Evolutionary conservation across 2,113 vertebrate genomes (phyloP).

Genomic region (Menidia beryllina): DNA sequence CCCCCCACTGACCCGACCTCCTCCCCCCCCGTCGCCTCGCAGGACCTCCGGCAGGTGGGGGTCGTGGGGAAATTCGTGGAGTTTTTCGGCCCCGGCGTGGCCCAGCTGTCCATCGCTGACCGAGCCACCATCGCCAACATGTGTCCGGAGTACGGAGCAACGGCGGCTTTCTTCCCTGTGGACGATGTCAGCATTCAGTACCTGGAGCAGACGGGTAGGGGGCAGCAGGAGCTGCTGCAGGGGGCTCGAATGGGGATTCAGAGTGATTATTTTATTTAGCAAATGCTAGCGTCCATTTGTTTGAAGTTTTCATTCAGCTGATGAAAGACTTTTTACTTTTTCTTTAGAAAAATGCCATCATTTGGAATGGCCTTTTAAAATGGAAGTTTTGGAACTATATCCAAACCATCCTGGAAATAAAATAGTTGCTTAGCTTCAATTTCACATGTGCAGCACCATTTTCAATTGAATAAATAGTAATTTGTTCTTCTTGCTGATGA

Average conservation of each 20-base stretch:
- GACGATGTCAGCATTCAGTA: constrained; percentile 92
- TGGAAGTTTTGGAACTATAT: too few relatives aligned
- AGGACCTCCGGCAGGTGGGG: constrained; percentile 96
- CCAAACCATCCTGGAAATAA: too few relatives aligned
- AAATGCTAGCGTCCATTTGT: too few relatives aligned
- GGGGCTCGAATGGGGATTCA: too few relatives aligned
- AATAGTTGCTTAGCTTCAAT: too few relatives aligned
- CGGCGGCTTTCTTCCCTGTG: constrained; percentile 95
- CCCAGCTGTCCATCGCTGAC: constrained; percentile 95
- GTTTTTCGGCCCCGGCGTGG: constrained; percentile 94
- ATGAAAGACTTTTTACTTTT: too few relatives aligned
- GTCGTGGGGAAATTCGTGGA: constrained; percentile 98
- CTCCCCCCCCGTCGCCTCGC: background rate
- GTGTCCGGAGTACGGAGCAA: constrained; percentile 98
- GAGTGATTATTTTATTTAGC: too few relatives aligned
- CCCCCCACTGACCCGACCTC: background rate
- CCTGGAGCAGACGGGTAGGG: constrained; percentile 91
- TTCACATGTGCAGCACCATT: too few relatives aligned
- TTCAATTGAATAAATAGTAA: too few relatives aligned
- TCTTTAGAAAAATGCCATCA: too few relatives aligned
- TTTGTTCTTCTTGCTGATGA: background rate
- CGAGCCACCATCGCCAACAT: constrained; percentile 98
- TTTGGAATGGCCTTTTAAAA: too few relatives aligned
- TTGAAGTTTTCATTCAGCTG: too few relatives aligned
- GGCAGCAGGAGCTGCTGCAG: background rate